Conservation (phyloP, 2,888 invertebrate genomes). For the Nycteola revayana region DNA sequence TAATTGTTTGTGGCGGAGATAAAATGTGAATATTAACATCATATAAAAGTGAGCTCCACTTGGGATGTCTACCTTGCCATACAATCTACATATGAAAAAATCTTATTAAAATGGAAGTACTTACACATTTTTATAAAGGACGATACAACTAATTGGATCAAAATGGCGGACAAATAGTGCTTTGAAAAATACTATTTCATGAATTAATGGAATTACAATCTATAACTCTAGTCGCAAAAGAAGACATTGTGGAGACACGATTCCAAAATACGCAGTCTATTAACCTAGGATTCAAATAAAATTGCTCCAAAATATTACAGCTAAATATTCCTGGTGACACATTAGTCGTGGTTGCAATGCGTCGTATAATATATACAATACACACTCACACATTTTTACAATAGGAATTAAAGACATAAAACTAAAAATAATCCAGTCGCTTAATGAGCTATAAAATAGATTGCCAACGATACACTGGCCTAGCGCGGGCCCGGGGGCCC, state of each 20-base stretch:
- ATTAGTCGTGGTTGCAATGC: conserved; percentile 53
- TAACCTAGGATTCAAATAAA: conserved; percentile 43
- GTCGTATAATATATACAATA: conserved; percentile 73
- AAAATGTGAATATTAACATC: conserved; percentile 66
- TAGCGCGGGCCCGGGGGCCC: conserved; percentile 43
- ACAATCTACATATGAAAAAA: conserved; percentile 73
- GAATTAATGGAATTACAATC: conserved; percentile 59
- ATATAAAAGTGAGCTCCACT: conserved; percentile 58
- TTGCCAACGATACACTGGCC: conserved; percentile 80
- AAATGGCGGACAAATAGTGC: conserved; percentile 77
- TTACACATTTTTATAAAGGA: conserved; percentile 66
- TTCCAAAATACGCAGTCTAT: conserved; percentile 44
- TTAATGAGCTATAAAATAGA: conserved; percentile 76
- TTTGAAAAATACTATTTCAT: conserved; percentile 63
- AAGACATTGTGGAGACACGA: conserved; percentile 63
- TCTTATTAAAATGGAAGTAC: conserved; percentile 80
- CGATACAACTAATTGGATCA: conserved; percentile 71
- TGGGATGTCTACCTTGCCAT: conserved; percentile 65
- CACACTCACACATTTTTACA: conserved; percentile 79
- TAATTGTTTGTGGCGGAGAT: conserved; percentile 43
- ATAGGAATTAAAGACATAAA: conserved; percentile 73
- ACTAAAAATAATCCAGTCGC: conserved; percentile 79
- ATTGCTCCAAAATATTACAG: conserved; percentile 47
- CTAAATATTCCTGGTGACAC: conserved; percentile 54
- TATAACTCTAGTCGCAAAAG: conserved; percentile 65